Evolutionary conservation across 2,888 invertebrate species (phyloP).

Genomic region (Pocota personata): DNA sequence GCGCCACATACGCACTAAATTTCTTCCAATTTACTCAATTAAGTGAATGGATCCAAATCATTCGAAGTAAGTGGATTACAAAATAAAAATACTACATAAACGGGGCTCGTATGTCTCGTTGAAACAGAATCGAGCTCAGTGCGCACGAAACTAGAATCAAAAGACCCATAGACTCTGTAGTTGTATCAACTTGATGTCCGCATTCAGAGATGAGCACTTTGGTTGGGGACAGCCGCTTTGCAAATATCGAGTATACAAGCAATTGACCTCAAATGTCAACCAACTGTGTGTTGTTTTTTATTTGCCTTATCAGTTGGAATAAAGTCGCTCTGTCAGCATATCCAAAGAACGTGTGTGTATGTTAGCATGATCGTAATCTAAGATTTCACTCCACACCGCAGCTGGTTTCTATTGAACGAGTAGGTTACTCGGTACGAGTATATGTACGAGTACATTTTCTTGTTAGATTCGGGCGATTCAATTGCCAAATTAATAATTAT

Average conservation of each 20-base stretch:
- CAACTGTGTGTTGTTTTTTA: slow-evolving; percentile 9
- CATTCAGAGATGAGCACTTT: slow-evolving; percentile 2
- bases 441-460: background rate
- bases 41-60: slow-evolving; percentile 57
- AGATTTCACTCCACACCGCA: background rate
- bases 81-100: slow-evolving; percentile 7
- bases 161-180: background rate
- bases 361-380: slow-evolving; percentile 21
- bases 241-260: slow-evolving; percentile 46
- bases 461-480: slow-evolving; percentile 14
- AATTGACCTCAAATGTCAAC: slow-evolving; percentile 68
- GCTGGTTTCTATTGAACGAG: background rate
- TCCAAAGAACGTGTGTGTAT: background rate
- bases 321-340: background rate
- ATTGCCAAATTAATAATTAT: slow-evolving; percentile 45
- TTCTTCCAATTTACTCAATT: slow-evolving; percentile 67
- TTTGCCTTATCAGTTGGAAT: slow-evolving; percentile 34
- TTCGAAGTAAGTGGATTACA: slow-evolving; percentile 56
- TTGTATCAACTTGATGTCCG: slow-evolving; percentile 3
- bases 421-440: background rate
- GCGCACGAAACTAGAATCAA: slow-evolving; percentile 21
- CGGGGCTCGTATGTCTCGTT: background rate
- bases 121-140: slow-evolving; percentile 29
- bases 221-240: slow-evolving; percentile 13
- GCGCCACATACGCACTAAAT: slow-evolving; percentile 57